Evolutionary conservation across 2,113 vertebrate species (phyloP).

Genomic region (Syngnathoides biaculeatus): DNA sequence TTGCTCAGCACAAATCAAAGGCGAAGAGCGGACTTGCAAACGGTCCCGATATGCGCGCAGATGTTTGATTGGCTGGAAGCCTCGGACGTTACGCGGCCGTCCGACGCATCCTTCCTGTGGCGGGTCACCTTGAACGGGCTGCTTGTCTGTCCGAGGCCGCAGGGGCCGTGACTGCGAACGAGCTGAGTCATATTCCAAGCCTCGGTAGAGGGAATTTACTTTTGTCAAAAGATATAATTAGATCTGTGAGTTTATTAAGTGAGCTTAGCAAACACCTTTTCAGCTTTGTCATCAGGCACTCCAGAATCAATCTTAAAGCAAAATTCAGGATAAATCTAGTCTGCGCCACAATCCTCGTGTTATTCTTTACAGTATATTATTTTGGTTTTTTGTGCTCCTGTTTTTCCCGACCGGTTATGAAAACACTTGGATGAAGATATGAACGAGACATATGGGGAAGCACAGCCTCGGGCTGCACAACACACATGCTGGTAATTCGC

Average conservation of each 20-base stretch:
- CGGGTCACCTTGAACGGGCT: slow-evolving; percentile 52
- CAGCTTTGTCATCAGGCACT: slow-evolving; percentile 3
- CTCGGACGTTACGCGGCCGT: slow-evolving; percentile 19
- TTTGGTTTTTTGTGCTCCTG: slow-evolving; percentile 7
- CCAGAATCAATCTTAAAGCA: slow-evolving; percentile 5
- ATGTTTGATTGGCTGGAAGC: slow-evolving; percentile 43
- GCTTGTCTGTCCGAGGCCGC: slow-evolving; percentile 23
- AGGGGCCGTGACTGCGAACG: slow-evolving; percentile 39
- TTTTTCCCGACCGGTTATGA: slow-evolving; percentile 58
- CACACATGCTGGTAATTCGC: slow-evolving; percentile 69
- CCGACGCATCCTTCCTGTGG: slow-evolving; percentile 24
- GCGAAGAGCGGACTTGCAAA: slow-evolving; percentile 18
- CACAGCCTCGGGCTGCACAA: slow-evolving; percentile 59
- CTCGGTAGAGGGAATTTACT: slow-evolving; percentile 13
- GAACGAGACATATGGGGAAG: slow-evolving; percentile 66
- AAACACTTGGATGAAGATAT: slow-evolving; percentile 61
- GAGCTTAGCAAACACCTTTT: not conserved
- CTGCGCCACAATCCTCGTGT: slow-evolving; percentile 8
- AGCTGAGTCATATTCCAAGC: slow-evolving; percentile 29
- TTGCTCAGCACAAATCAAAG: slow-evolving; percentile 31
- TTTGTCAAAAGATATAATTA: slow-evolving; percentile 1
- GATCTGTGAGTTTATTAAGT: slow-evolving; percentile 1
- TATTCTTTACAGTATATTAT: slow-evolving; percentile 2
- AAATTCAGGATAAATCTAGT: slow-evolving; percentile 1
- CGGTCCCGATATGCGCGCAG: slow-evolving; percentile 47